Conservation (phyloP, 2,113 vertebrate species). For the Heterotis niloticus region DNA sequence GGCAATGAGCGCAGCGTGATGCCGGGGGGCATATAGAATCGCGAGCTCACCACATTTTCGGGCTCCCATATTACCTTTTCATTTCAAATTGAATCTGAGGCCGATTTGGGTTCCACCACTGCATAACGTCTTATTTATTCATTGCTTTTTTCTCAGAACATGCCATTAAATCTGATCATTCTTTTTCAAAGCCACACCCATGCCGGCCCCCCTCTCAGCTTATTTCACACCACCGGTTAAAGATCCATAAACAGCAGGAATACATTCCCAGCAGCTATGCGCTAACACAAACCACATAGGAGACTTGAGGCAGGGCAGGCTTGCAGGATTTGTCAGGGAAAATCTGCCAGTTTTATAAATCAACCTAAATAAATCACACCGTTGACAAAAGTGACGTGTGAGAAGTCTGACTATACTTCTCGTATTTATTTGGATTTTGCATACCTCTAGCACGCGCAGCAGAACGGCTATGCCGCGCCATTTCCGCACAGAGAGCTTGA, state of each 20-base stretch:
- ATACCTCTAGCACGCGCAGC: no score
- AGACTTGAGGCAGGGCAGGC: no score
- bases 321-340: no score
- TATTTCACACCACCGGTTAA: conserved; percentile 38
- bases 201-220: conserved; percentile 41
- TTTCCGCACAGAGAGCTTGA: no score
- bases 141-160: conserved; percentile 56
- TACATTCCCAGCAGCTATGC: background rate
- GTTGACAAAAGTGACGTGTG: no score
- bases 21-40: conserved; percentile 49
- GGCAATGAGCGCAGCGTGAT: conserved; percentile 57
- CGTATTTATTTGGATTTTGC: no score
- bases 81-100: conserved; percentile 63
- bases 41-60: conserved; percentile 45
- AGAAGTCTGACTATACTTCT: no score
- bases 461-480: no score
- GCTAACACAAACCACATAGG: no score
- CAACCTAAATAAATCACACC: no score
- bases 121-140: conserved; percentile 64
- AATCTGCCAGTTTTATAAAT: no score
- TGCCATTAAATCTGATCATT: conserved; percentile 67
- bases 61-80: conserved; percentile 55
- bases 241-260: conserved; percentile 30
- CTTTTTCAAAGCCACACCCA: conserved; percentile 39
- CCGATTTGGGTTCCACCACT: conserved; percentile 63